Evolutionary conservation across 2,797 vertebrate species (phyloP), one percentile per base, ranked within the genome.

Genomic region (Lagorchestes hirsutus): DNA sequence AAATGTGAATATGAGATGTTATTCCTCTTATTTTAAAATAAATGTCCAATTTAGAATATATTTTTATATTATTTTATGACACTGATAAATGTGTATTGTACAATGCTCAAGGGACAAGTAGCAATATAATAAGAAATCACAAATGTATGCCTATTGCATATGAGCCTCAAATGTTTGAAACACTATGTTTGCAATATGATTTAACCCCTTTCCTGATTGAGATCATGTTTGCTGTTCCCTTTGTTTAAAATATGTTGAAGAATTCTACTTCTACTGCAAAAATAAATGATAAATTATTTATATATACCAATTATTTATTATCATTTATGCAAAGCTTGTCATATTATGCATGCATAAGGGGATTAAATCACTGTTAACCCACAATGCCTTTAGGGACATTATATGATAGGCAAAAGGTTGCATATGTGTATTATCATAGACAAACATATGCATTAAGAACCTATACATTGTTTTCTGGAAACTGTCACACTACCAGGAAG

Each of bases 231-330:
- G 97, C 97, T 59, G 97, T 98, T 98, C 98, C 92, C 98, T 99
- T 99, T 99, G 98, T 99, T 98, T 98, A 98, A 99, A 98, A 98
- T 97, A 98, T 95, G 95, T 98, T 96, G 97, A 99, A 98, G 99
- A 99, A 99, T 99, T 99, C 99, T 99, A 99, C 99, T 99, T 99
- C 99, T 99, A 99, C 99, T 99, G 99, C 99, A 99, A 99, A 99
- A 99, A 99, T 99, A 99, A 99, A 99, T 98, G 99, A 99, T 99
- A 99, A 99, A 99, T 99, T 99, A 99, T 99, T 99, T 99, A 99
- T 99, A 99, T 98, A 98, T 99, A 99, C 99, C 99, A 99, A 99
- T 99, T 99, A 99, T 99, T 99, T 99, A 99, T 99, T 99, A 99
- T 99, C 99, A 99, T 99, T 99, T 99, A 99, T 99, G 99, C 99